Percentiles rank a stretch among this genome's conserved stretches.
These are phyloP conservation scores for Metellina segmentata DNA, from an alignment of 2,888 invertebrate genomes.

Conservation along the genomic window DNA sequence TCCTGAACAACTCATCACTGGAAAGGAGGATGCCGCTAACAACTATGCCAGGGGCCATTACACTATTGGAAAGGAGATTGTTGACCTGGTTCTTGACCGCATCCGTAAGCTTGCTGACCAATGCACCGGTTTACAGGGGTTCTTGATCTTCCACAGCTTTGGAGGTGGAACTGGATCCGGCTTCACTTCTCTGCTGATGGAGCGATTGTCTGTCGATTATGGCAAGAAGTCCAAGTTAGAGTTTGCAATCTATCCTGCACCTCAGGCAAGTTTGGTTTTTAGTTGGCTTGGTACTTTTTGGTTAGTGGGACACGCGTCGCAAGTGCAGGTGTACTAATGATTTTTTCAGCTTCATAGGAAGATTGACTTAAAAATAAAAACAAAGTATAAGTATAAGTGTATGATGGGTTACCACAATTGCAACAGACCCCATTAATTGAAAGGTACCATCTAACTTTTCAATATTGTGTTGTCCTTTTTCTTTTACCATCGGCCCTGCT, in stretches of 20 bases:
- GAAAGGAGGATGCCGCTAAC: slow-evolving; percentile 82
- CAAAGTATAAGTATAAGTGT: too few relatives aligned
- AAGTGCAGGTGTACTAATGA: too few relatives aligned
- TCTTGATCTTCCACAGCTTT: slow-evolving; percentile 80
- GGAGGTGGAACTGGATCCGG: slow-evolving; percentile 81
- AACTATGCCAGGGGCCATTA: slow-evolving; percentile 85
- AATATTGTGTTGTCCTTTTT: too few relatives aligned
- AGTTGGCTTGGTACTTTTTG: neutral
- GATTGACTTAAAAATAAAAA: too few relatives aligned
- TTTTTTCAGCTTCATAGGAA: too few relatives aligned
- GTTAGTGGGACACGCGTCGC: too few relatives aligned
- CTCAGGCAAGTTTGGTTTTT: slow-evolving; percentile 71
- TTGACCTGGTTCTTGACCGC: slow-evolving; percentile 86
- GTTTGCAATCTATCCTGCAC: slow-evolving; percentile 79
- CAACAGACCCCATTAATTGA: too few relatives aligned
- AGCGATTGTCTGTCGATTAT: slow-evolving; percentile 81
- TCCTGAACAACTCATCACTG: slow-evolving; percentile 81
- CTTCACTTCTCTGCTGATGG: slow-evolving; percentile 80
- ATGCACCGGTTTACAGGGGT: slow-evolving; percentile 80
- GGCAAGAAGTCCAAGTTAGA: slow-evolving; percentile 81
- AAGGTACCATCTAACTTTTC: too few relatives aligned
- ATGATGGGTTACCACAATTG: too few relatives aligned
- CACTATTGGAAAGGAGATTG: slow-evolving; percentile 85
- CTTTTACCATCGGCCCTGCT: too few relatives aligned
- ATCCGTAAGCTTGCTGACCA: slow-evolving; percentile 80